phyloP scores from a whole-genome alignment of 2,113 vertebrate species.

The Mesitornis unicolor region DNA sequence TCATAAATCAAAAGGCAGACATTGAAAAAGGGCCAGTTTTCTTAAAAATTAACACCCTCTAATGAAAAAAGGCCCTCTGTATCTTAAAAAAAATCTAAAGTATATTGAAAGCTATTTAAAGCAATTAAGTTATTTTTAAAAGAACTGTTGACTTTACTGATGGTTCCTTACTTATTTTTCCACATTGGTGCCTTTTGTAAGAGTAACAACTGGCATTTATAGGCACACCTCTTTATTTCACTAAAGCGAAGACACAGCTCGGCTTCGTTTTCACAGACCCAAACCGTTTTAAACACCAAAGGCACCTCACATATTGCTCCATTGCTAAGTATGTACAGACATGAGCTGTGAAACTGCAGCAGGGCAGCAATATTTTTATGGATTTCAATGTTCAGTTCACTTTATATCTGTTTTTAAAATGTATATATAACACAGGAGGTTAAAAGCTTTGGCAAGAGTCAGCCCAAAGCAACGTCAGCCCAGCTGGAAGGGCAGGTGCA shows the following conservation, averaged over 20 bases:
- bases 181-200: not conserved
- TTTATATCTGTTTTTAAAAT: not conserved
- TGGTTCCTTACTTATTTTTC: not conserved
- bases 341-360: not conserved
- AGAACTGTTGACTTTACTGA: slow-evolving; percentile 14
- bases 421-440: not conserved
- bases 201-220: not conserved
- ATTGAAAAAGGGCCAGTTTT: slow-evolving; percentile 14
- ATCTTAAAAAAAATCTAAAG: not conserved
- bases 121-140: slow-evolving; percentile 10
- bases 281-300: not conserved
- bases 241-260: not conserved
- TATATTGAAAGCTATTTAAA: slow-evolving; percentile 14
- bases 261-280: not conserved
- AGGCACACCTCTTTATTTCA: slow-evolving; percentile 5
- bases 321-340: not conserved
- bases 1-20: slow-evolving; percentile 12
- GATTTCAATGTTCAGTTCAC: not conserved
- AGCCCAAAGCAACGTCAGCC: not conserved
- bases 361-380: not conserved
- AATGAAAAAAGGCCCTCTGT: not conserved
- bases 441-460: not conserved
- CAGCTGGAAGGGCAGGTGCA: not conserved
- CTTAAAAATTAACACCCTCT: not conserved
- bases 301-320: not conserved